A percentile compares a stretch with the other conserved stretches of the same genome.
Conservation (phyloP, 1,140 invertebrate genomes). For the Reticulitermes speratus region DNA sequence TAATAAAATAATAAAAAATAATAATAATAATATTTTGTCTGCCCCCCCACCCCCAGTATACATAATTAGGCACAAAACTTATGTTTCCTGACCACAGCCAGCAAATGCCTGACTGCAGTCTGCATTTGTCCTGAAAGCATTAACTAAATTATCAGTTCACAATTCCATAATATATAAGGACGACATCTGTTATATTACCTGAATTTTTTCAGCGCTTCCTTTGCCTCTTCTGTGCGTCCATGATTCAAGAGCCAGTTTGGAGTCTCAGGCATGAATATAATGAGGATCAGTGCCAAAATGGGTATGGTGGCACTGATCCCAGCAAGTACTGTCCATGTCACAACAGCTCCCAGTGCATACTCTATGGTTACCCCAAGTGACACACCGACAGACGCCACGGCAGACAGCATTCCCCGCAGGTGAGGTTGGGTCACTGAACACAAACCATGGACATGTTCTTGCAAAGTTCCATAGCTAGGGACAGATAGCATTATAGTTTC, state of each 20-base stretch:
- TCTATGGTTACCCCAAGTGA: conserved; percentile 48
- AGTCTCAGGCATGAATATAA: conserved; percentile 68
- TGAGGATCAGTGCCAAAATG: conserved; percentile 55
- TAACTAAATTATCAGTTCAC: too few relatives aligned
- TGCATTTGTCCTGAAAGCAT: too few relatives aligned
- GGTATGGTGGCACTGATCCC: conserved; percentile 59
- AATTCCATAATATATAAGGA: too few relatives aligned
- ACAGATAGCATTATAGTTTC: conserved; percentile 1
- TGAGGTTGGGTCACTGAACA: conserved; percentile 62
- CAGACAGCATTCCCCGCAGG: conserved; percentile 64
- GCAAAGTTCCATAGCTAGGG: conserved; percentile 16
- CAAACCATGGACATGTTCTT: conserved; percentile 17
- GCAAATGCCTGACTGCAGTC: too few relatives aligned
- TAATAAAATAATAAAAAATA: too few relatives aligned
- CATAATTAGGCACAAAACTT: too few relatives aligned
- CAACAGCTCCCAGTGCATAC: conserved; percentile 60
- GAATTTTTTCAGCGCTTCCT: conserved; percentile 58
- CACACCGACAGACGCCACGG: conserved; percentile 58
- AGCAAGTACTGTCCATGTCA: conserved; percentile 60
- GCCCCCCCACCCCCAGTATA: too few relatives aligned
- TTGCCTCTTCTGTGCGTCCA: conserved; percentile 60
- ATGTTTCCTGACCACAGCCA: too few relatives aligned
- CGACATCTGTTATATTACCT: not conserved
- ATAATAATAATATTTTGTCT: too few relatives aligned
- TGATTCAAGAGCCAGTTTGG: conserved; percentile 67